Base-by-base conservation (phyloP, 1,140 invertebrate species). In the Drosophila suzukii region DNA sequence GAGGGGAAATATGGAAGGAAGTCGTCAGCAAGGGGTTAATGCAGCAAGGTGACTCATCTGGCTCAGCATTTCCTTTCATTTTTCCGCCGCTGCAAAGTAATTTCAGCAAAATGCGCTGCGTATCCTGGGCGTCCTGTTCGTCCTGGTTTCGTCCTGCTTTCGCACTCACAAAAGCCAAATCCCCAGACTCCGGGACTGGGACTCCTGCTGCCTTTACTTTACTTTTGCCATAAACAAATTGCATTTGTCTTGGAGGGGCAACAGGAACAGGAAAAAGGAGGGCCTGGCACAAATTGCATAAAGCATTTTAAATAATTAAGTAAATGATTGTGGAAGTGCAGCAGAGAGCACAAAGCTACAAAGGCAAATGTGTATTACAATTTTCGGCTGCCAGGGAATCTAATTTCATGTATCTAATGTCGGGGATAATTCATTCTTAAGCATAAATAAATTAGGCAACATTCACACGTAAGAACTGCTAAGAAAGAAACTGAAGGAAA, bases 251-350 rank as follows among this genome's bases (percentile, higher is more conserved):
- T 55, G 27, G 20, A 66, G 15, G 27, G 30, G 41, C 7, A 44
- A 17, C 6, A 6, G 20, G 20, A 15, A 4, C 4, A 8, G 10
- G 11, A 13, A 15, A 10, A 10, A 8, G 8, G 4, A 39, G 38
- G 20, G 41, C 1, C 38, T 13, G 34, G 50, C 51, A 71, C 39
- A 58, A 66, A 70, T 76, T 80, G 81, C 75, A 82, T 70, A 65
- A 66, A 61, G 55, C 67, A 73, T 67, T 77, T 70, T 84, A 85
- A 84, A 84, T 80, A 84, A 84, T 84, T 80, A 75, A 85, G 71
- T 80, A 79, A 74, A 74, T 50, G 53, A 56, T 74, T 53, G 60
- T 32, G 20, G 27, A 39, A 41, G 20, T 36, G 43, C 30, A 51
- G 46, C 44, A 51, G 43, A 51, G 13, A 62, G 13, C 30, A 32